Conservation (phyloP, 2,888 invertebrate genomes). For the Fragum sueziense region DNA sequence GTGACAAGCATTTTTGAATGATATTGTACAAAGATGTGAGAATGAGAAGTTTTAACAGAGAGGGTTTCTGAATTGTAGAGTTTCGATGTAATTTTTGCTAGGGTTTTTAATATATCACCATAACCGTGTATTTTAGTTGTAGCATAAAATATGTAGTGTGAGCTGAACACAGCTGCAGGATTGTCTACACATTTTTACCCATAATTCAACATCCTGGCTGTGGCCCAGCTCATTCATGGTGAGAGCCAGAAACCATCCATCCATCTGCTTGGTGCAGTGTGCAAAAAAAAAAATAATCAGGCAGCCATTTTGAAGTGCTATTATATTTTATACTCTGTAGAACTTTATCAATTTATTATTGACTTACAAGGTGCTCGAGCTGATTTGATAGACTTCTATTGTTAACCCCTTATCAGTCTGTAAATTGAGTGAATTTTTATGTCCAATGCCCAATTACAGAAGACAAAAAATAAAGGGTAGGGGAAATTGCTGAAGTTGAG, state of each 20-base stretch:
- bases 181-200: constrained; percentile 2
- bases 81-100: constrained; percentile 28
- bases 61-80: background rate
- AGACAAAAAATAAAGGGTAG: background rate
- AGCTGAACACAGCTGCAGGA: constrained; percentile 1
- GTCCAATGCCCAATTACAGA: background rate
- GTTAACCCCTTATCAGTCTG: no score
- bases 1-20: background rate
- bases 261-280: constrained; percentile 13
- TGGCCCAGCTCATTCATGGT: background rate
- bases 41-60: background rate
- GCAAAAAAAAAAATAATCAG: no score
- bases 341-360: no score
- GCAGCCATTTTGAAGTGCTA: constrained; percentile 4
- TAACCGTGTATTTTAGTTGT: constrained; percentile 18
- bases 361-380: no score
- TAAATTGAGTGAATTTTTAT: no score
- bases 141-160: background rate
- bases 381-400: no score
- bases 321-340: background rate
- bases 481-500: no score
- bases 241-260: constrained; percentile 22
- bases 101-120: constrained; percentile 23
- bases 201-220: constrained; percentile 11
- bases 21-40: background rate